Conservation (phyloP, 2,888 invertebrate species). For the Nebria brevicollis region DNA sequence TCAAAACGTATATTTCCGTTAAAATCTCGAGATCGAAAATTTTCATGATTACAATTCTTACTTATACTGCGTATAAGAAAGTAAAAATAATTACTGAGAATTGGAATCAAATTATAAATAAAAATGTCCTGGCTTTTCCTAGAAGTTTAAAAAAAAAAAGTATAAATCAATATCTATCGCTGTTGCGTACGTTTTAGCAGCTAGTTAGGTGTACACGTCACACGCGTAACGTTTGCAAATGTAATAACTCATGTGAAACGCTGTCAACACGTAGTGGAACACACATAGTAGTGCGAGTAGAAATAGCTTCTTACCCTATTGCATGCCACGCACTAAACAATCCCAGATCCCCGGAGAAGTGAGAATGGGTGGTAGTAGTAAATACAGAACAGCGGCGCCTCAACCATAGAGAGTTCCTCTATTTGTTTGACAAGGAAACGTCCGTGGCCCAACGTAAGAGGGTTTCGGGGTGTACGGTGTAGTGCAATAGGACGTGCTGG, state of each 20-base stretch:
- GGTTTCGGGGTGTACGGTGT: background rate
- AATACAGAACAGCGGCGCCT: background rate
- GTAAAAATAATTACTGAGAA: too few species aligned
- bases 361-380: constrained; percentile 3
- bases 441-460: background rate
- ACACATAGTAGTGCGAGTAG: background rate
- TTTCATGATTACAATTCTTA: too few species aligned
- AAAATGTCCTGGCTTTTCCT: too few species aligned
- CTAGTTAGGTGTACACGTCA: background rate
- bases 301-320: constrained; percentile 12
- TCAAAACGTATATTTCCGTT: too few species aligned
- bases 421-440: constrained; percentile 43
- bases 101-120: too few species aligned
- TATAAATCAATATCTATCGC: background rate
- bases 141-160: too few species aligned
- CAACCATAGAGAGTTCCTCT: constrained; percentile 8
- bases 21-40: too few species aligned
- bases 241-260: constrained; percentile 17
- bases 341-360: constrained; percentile 12
- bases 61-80: too few species aligned
- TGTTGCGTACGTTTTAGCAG: background rate
- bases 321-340: constrained; percentile 3
- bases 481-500: constrained; percentile 52
- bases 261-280: constrained; percentile 10
- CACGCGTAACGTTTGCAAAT: background rate